Conservation (phyloP, 2,113 vertebrate species). For the Urocitellus parryii region DNA sequence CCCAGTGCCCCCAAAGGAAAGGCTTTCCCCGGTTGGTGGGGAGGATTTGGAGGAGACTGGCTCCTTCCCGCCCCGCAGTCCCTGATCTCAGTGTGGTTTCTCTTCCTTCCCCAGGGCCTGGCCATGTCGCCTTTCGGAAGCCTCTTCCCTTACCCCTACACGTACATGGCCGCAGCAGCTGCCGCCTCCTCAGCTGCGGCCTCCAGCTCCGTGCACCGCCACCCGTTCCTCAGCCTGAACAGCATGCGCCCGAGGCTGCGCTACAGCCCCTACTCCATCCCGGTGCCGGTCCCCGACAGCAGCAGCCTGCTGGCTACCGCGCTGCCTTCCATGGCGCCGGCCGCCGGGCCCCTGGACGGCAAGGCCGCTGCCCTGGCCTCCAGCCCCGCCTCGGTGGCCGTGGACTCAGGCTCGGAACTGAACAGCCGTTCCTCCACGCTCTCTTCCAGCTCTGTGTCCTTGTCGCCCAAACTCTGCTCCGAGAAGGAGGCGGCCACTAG, state of each 20-base stretch:
- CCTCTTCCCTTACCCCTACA: conserved; percentile 97
- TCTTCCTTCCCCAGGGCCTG: conserved; percentile 89
- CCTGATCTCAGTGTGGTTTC: not conserved
- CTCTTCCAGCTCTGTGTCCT: conserved; percentile 92
- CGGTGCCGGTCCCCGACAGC: conserved; percentile 93
- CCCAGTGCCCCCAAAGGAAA: not conserved
- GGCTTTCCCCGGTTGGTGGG: rapidly evolving
- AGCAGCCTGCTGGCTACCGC: conserved; percentile 92
- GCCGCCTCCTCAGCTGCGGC: conserved; percentile 92
- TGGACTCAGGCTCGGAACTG: conserved; percentile 96
- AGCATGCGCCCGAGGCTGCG: conserved; percentile 95
- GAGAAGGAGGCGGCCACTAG: conserved; percentile 94
- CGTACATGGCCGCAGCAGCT: conserved; percentile 96
- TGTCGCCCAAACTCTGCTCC: conserved; percentile 93
- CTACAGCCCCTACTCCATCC: conserved; percentile 97
- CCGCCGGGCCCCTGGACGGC: conserved; percentile 77
- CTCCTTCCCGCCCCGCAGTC: not conserved
- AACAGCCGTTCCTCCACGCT: conserved; percentile 95
- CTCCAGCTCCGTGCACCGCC: conserved; percentile 91
- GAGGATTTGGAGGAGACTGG: rapidly evolving
- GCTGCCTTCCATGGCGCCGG: conserved; percentile 88
- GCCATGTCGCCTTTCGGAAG: conserved; percentile 98
- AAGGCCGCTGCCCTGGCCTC: conserved; percentile 88
- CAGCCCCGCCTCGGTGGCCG: conserved; percentile 91
- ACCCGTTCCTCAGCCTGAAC: conserved; percentile 96